Evolutionary conservation across 2,797 vertebrate genomes (phyloP).

Genomic region (Chrosomus eos): DNA sequence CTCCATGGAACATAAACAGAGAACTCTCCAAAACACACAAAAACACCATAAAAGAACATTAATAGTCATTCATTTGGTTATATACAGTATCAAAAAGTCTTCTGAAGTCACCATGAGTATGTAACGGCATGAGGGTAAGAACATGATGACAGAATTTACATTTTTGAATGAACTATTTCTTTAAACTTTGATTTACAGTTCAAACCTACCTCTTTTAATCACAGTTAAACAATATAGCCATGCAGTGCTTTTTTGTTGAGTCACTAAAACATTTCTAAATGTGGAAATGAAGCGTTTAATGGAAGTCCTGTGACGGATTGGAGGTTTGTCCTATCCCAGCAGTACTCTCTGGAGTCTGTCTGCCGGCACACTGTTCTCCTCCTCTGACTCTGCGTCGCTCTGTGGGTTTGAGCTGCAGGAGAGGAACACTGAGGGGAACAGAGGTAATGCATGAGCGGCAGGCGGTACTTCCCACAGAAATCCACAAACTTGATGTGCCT

Average conservation of each 20-base stretch:
- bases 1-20: not conserved
- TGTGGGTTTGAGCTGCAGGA: constrained; percentile 92
- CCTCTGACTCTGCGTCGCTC: constrained; percentile 95
- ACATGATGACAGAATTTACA: not conserved
- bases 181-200: not conserved
- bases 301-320: not conserved
- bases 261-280: not conserved
- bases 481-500: constrained; percentile 99
- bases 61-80: not conserved
- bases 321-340: constrained; percentile 81
- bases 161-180: not conserved
- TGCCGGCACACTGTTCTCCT: constrained; percentile 87
- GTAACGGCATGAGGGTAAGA: not conserved
- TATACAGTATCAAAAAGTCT: not conserved
- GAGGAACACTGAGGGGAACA: constrained; percentile 96
- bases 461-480: constrained; percentile 98
- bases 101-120: not conserved
- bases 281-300: not conserved
- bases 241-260: not conserved
- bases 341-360: constrained; percentile 96
- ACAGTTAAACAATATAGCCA: not conserved
- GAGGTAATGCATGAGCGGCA: constrained; percentile 98
- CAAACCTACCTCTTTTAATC: not conserved
- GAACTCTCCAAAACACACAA: not conserved
- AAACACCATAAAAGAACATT: not conserved